Conservation (phyloP, 2,888 invertebrate species). For the Noctuana brunneofusca region DNA sequence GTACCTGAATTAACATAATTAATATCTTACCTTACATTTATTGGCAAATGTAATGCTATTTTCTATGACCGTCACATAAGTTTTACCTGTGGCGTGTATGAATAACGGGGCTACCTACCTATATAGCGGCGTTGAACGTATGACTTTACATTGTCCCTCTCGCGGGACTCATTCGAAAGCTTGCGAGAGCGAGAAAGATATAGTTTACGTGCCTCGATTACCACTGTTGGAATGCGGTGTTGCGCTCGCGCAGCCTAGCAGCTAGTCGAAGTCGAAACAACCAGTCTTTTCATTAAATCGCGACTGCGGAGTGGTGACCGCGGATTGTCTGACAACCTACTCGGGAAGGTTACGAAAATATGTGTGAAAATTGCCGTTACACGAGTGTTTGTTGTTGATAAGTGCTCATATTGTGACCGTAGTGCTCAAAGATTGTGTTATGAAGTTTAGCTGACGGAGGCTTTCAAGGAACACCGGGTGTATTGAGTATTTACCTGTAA, state of each 20-base stretch:
- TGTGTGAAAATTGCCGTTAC: constrained; percentile 71
- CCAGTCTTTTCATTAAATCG: constrained; percentile 72
- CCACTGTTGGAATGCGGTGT: constrained; percentile 75
- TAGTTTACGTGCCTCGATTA: constrained; percentile 61
- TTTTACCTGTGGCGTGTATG: constrained; percentile 60
- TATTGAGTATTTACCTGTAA: constrained; percentile 72
- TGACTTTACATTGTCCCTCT: constrained; percentile 45
- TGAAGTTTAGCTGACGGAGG: constrained; percentile 76
- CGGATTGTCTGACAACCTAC: constrained; percentile 50
- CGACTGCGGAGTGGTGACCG: constrained; percentile 58
- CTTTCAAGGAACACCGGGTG: constrained; percentile 66
- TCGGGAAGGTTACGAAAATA: constrained; percentile 65
- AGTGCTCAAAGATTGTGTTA: constrained; percentile 72
- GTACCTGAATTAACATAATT: too few relatives aligned
- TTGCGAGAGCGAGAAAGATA: constrained; percentile 57
- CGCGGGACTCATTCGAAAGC: constrained; percentile 37
- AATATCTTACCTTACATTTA: constrained; percentile 33
- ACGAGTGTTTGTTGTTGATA: constrained; percentile 64
- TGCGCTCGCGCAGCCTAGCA: constrained; percentile 65
- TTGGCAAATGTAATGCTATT: constrained; percentile 43
- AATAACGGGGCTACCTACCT: constrained; percentile 75
- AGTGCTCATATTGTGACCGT: constrained; percentile 68
- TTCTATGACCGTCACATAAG: constrained; percentile 49
- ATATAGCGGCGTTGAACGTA: constrained; percentile 50
- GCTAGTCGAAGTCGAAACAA: constrained; percentile 47